Percentiles rank a stretch among this genome's conserved stretches.
phyloP scores from a whole-genome alignment of 2,113 vertebrate genomes.

The Sorex fumeus region DNA sequence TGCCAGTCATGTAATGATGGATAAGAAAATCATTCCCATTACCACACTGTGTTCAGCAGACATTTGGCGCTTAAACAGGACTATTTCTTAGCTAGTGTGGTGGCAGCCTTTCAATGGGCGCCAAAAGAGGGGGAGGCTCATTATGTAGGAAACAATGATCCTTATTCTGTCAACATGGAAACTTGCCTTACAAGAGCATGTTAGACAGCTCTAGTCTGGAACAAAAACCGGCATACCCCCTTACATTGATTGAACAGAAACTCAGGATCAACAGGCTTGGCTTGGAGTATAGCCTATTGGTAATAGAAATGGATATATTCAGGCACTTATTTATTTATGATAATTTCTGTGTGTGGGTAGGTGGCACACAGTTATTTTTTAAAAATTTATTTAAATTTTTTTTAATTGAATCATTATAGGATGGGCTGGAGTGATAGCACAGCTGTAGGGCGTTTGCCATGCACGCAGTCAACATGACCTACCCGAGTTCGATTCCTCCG shows the following conservation, averaged over 20 bases:
- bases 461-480: too few relatives aligned
- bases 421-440: too few relatives aligned
- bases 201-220: constrained; percentile 72
- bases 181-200: constrained; percentile 76
- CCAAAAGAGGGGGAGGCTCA: constrained; percentile 84
- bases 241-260: constrained; percentile 82
- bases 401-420: too few relatives aligned
- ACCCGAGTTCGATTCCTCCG: too few relatives aligned
- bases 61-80: constrained; percentile 67
- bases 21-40: constrained; percentile 83
- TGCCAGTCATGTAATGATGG: constrained; percentile 79
- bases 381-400: background rate
- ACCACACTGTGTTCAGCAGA: constrained; percentile 74
- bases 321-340: constrained; percentile 72
- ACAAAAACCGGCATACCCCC: constrained; percentile 81
- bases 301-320: constrained; percentile 77
- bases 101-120: constrained; percentile 85
- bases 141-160: constrained; percentile 85
- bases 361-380: background rate
- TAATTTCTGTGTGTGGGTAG: constrained; percentile 10
- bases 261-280: constrained; percentile 69
- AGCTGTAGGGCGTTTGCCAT: too few relatives aligned
- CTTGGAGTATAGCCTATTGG: constrained; percentile 77
- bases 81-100: constrained; percentile 78
- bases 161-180: constrained; percentile 85